These are phyloP conservation scores for Onychomys torridus DNA, from an alignment of 2,797 vertebrate genomes.

Conservation along the genomic window DNA sequence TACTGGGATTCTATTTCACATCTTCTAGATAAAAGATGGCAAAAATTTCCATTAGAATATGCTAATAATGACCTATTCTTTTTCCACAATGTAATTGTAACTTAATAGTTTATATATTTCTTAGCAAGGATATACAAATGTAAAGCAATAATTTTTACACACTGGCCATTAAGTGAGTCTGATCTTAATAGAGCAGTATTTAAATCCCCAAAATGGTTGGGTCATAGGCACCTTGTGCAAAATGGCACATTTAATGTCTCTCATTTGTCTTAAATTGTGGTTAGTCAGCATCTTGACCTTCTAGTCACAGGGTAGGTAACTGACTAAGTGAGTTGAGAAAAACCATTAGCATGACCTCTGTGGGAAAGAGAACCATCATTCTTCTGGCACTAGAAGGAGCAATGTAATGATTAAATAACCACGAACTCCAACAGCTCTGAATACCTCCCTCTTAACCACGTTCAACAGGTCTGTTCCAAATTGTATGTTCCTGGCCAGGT, in stretches of 20 bases:
- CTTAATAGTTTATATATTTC: background rate
- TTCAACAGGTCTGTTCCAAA: constrained; percentile 42
- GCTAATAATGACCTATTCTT: background rate
- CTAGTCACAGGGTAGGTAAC: constrained; percentile 65
- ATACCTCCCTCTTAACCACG: constrained; percentile 21
- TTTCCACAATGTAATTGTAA: background rate
- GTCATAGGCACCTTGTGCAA: constrained; percentile 40
- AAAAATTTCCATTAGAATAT: background rate
- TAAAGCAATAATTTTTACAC: background rate
- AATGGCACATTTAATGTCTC: constrained; percentile 62
- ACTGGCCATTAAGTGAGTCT: background rate
- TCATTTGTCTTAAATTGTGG: constrained; percentile 73
- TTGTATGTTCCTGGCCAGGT: background rate
- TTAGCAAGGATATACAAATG: background rate
- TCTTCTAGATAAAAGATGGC: background rate
- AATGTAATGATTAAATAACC: constrained; percentile 80
- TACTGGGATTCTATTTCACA: background rate
- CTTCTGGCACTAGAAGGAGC: constrained; percentile 60
- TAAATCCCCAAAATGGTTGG: constrained; percentile 27
- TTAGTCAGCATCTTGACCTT: constrained; percentile 78
- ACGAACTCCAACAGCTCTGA: constrained; percentile 55
- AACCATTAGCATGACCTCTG: constrained; percentile 76
- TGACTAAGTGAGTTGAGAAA: constrained; percentile 72
- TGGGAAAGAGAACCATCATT: constrained; percentile 63
- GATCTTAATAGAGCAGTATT: background rate